Evolutionary conservation across 1,140 invertebrate species (phyloP), one percentile per base, ranked within the genome.

Genomic region (Psilanteris sp.): DNA sequence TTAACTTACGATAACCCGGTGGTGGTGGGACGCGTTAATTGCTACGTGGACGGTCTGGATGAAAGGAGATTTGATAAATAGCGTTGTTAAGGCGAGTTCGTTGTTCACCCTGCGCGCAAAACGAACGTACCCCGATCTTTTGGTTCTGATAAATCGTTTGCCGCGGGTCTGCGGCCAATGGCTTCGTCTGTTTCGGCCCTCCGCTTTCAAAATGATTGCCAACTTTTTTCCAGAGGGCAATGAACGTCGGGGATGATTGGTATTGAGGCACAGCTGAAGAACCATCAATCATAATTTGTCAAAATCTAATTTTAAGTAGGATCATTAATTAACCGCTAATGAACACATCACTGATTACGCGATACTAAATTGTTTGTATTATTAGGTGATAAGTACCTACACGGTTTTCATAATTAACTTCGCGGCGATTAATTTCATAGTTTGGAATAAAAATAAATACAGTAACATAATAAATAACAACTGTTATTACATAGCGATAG

Each of bases 41-140:
- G 82, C 82, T 83, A 83, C 72, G 82, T 80, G 76, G 81, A 83
- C 78, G 80, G 82, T 77, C 67, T 77, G 80, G 81, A 82, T 83
- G 83, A 83, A 83, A 83, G 82, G 77, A 81, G 76, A 77, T 77
- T 83, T 83, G 82, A 84, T 84, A 83, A 83, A 84, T 82, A 81
- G 82, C 81, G 82, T 77, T 82, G 83, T 81, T 83, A 80, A 83
- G 73, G 74, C 77, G 78, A 76, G 77, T 71, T 66, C 59, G 76
- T 71, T 71, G 64, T 74, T 61, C 66, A 46, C 52, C 41, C 57
- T 54, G 26, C 44, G 26, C 44, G 34, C 57, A 36, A 54, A 64
- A 61, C 75, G 80, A 75, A 78, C 78, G 74, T 77, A 78, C 73
- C 71, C 64, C 64, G 81, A 84, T 84, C 79, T 79, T 83, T 84